Evolutionary conservation across 1,140 invertebrate species (phyloP), one percentile per base, ranked within the genome.

Genomic region (Danaus plexippus): DNA sequence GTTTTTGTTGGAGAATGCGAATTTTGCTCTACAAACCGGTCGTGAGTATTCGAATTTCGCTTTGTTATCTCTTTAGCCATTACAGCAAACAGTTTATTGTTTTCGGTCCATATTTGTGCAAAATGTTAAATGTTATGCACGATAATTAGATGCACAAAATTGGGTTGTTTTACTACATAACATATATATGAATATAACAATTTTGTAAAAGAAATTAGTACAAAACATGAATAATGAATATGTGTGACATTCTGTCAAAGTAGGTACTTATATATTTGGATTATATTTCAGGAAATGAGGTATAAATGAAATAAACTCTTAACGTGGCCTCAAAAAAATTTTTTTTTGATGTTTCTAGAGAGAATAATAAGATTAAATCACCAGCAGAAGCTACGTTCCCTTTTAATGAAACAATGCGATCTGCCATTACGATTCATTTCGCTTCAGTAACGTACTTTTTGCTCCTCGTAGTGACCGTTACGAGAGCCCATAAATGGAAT

Each of bases 401-500:
- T 69, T 70, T 66, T 65, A 72, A 71, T 71, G 70, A 73, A 73
- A 75, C 67, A 68, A 73, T 71, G 57, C 59, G 59, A 57, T 57
- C 47, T 49, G 44, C 69, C 47, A 71, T 75, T 73, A 67, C 69
- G 68, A 69, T 75, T 73, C 67, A 67, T 74, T 71, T 68, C 68
- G 63, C 56, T 61, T 61, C 66, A 61, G 63, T 46, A 63, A 62
- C 59, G 57, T 63, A 54, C 62, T 74, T 69, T 74, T 72, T 78
- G 69, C 64, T 66, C 62, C 52, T 63, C 64, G 54, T 63, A 67
- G 67, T 64, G 66, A 59, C 68, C 65, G 69, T 73, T 77, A 70
- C 64, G 68, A 67, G 50, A 57, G 65, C 63, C 67, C 64, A 73
- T 77, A 76, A 80, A 77, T 53, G 69, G 71, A 76, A 77, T 69